Base-by-base conservation (phyloP, 2,888 invertebrate species). In the Boloria euphrosyne region DNA sequence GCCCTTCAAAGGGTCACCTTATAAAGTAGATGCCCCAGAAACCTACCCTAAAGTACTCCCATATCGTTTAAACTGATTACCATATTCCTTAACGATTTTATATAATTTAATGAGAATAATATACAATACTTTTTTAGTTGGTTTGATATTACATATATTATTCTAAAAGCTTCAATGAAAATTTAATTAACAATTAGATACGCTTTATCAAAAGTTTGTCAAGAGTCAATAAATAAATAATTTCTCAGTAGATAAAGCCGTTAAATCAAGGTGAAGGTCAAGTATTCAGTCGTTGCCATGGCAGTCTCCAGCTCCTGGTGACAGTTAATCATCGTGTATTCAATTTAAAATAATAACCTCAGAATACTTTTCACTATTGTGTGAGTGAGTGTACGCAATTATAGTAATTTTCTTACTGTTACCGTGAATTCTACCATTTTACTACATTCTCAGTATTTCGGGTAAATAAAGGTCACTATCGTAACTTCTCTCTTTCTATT, bases 1-100 rank as follows among this genome's bases (percentile, higher is more conserved):
- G 83, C 78, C 87, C 86, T 89, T 86, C 80, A 75, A 82, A 77
- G 77, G 83, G 86, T 86, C 86, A 86, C 81, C 83, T 80, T 76
- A 74, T 72, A 80, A 72, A 80, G 78, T 80, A 80, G 76, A 73
- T 79, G 83, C 70, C 80, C 76, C 74, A 80, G 73, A 75, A 80
- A 70, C 71, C 66, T 73, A 78, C 87, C 84, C 78, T 81, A 78
- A 63, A 73, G 76, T 73, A 84, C 81, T 74, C 81, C 77, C 71
- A 68, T 73, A 64, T 46, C 63, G 58, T 59, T 65, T 61, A 55
- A 60, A 61, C 58, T 47, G 13, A 59, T 67, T 57, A 68, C 67
- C 59, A n/a, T 59, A 62, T 61, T 62, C 54, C 58, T 66, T 47
- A 55, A 49, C 18, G 18, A 52, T 18, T n/a, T 43, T 50, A 51